A percentile compares a stretch with the other conserved stretches of the same genome.
These are phyloP conservation scores for Glaucidium brasilianum DNA, from an alignment of 2,113 vertebrate genomes.

Conservation along the genomic window DNA sequence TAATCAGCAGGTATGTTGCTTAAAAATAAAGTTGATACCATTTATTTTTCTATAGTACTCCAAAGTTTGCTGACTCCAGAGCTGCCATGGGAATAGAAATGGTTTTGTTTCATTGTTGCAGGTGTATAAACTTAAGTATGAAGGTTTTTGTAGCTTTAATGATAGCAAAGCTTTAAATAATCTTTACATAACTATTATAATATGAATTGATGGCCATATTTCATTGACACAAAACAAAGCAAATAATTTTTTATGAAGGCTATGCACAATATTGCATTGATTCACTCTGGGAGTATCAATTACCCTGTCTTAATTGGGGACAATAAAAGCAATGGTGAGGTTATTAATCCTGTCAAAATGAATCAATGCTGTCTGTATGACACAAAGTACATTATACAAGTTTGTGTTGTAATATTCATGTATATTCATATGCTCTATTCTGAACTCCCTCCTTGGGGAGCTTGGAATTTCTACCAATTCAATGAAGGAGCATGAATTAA, in stretches of 20 bases:
- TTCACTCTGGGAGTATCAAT: not conserved
- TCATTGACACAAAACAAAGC: not conserved
- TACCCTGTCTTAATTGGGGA: not conserved
- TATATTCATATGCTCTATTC: not conserved
- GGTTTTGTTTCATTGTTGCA: not conserved
- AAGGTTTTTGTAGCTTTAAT: not conserved
- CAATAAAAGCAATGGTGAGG: not conserved
- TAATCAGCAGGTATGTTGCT: not conserved
- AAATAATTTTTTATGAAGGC: not conserved
- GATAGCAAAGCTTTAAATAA: not conserved
- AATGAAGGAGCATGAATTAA: not conserved
- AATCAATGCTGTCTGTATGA: not conserved
- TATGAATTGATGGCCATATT: not conserved
- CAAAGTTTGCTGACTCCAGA: not conserved
- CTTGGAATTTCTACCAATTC: not conserved
- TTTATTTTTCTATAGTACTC: not conserved
- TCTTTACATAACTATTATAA: not conserved
- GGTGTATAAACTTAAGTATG: not conserved
- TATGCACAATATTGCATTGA: not conserved
- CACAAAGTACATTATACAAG: not conserved
- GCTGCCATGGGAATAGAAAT: not conserved
- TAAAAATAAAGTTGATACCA: not conserved
- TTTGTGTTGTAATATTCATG: not conserved
- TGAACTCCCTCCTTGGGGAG: not conserved
- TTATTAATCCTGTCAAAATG: slow-evolving; percentile 14